These are phyloP conservation scores for pig (Sus scrofa) DNA, from an alignment of 2,113 vertebrate genomes.

Conservation along the genomic window T2T-Sscrofa CM000824.6:81604001-81604500, in stretches of 20 bases:
- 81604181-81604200: conserved; percentile 37
- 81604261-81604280: background rate
- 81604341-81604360: background rate
- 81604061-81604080: conserved; percentile 60
- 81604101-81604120: conserved; percentile 89
- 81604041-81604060: conserved; percentile 69
- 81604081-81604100: conserved; percentile 84
- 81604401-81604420: background rate
- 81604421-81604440: background rate
- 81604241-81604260: background rate
- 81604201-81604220: background rate
- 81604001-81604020: conserved; percentile 77
- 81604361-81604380: background rate
- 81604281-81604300: background rate
- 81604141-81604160: conserved; percentile 87
- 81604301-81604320: background rate
- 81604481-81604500: background rate
- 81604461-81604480: background rate
- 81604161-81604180: conserved; percentile 84
- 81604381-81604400: background rate
- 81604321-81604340: background rate
- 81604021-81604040: conserved; percentile 61
- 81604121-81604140: conserved; percentile 84
- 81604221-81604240: conserved; percentile 18
- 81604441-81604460: conserved; percentile 17